Percentiles rank a stretch among this genome's conserved stretches.
These are phyloP conservation scores for Premnoplex brunnescens DNA, from an alignment of 2,797 vertebrate genomes.

Conservation along the genomic window DNA sequence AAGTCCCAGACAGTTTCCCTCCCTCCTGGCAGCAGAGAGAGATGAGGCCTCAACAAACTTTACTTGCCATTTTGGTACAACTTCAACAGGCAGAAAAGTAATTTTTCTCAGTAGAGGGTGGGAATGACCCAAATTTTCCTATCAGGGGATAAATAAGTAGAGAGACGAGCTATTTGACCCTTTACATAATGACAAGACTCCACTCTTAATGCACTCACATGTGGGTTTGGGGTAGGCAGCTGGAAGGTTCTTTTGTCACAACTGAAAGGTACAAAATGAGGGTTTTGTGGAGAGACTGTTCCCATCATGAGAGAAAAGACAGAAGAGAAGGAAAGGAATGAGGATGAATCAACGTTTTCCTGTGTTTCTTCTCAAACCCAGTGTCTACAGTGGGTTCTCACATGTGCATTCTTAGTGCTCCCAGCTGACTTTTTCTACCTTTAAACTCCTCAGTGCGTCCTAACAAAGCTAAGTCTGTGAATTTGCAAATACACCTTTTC, in stretches of 20 bases:
- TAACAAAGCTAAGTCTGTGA: not conserved
- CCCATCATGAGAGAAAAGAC: not conserved
- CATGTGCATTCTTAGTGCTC: not conserved
- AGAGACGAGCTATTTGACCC: not conserved
- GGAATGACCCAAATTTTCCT: not conserved
- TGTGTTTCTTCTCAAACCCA: not conserved
- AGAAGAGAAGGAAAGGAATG: not conserved
- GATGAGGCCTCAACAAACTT: not conserved
- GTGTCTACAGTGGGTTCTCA: not conserved
- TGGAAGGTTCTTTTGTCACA: not conserved
- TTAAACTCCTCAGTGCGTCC: not conserved
- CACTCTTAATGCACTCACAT: fast-evolving
- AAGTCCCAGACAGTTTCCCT: not conserved
- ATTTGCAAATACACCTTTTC: not conserved
- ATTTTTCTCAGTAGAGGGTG: not conserved
- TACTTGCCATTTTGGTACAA: not conserved
- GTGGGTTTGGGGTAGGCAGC: not conserved
- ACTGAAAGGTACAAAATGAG: not conserved
- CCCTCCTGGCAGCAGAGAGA: not conserved
- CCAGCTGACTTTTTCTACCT: not conserved
- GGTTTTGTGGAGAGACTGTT: not conserved
- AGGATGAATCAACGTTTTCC: not conserved
- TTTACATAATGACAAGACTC: not conserved
- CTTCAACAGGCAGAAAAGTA: not conserved
- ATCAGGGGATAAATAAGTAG: not conserved